These are phyloP conservation scores for Pseudomyrmex concolor DNA, from an alignment of 1,140 invertebrate species.

Conservation along the genomic window DNA sequence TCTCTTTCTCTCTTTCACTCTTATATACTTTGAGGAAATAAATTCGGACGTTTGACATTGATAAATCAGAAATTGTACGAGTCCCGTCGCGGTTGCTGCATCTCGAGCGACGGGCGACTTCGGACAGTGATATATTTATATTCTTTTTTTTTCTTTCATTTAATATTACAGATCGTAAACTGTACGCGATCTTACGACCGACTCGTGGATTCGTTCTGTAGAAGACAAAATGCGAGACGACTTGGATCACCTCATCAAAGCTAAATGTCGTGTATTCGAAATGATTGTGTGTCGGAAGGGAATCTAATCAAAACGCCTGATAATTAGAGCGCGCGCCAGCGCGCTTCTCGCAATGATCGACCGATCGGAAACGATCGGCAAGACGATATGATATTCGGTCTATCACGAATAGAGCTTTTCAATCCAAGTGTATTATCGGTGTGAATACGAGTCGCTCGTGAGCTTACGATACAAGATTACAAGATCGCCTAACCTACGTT, in stretches of 20 bases:
- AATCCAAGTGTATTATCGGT: neutral
- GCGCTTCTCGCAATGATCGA: neutral
- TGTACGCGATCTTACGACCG: slow-evolving; percentile 58
- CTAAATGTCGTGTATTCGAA: slow-evolving; percentile 2
- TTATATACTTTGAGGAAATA: slow-evolving; percentile 47
- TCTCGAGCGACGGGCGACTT: neutral
- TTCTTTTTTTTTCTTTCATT: neutral
- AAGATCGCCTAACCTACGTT: slow-evolving; percentile 40
- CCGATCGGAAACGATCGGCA: neutral
- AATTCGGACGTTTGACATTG: slow-evolving; percentile 57
- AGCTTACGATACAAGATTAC: slow-evolving; percentile 52
- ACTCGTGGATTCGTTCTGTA: slow-evolving; percentile 34
- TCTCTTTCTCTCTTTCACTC: neutral
- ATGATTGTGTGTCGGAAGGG: neutral
- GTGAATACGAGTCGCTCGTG: slow-evolving; percentile 56
- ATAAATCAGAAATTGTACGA: slow-evolving; percentile 47
- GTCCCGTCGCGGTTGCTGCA: neutral
- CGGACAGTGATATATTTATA: neutral
- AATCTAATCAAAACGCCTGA: slow-evolving; percentile 1
- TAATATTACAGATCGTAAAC: slow-evolving; percentile 34
- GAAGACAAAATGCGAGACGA: neutral
- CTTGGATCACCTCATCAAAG: neutral
- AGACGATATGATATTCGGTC: slow-evolving; percentile 5
- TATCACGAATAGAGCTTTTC: neutral
- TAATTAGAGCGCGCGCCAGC: slow-evolving; percentile 4